These are phyloP conservation scores for Eupelmus urozonus DNA, from an alignment of 2,888 invertebrate genomes.

Conservation along the genomic window DNA sequence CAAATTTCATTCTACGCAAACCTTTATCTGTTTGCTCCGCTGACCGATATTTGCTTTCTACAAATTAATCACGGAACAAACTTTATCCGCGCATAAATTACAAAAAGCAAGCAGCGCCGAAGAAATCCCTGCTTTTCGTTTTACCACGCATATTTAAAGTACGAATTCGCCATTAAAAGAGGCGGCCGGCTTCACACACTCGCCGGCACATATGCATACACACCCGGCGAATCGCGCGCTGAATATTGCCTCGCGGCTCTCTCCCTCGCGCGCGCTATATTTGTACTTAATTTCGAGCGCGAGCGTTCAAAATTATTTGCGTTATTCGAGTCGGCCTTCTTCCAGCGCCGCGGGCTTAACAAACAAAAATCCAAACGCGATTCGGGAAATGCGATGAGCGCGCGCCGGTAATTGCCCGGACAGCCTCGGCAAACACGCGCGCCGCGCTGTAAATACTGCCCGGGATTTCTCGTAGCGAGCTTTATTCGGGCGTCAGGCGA, in stretches of 20 bases:
- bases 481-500: neutral
- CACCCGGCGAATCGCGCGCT: constrained; percentile 6
- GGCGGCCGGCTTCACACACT: neutral
- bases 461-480: neutral
- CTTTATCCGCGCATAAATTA: too few relatives aligned
- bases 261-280: constrained; percentile 23
- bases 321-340: constrained; percentile 9
- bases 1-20: too few relatives aligned
- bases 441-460: constrained; percentile 14
- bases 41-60: too few relatives aligned
- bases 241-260: constrained; percentile 20
- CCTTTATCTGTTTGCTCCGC: too few relatives aligned
- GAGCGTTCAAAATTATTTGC: constrained; percentile 46
- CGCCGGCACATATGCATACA: neutral
- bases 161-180: neutral
- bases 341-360: constrained; percentile 3
- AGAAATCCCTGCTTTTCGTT: neutral
- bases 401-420: constrained; percentile 48
- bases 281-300: constrained; percentile 38
- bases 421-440: constrained; percentile 40
- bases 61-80: too few relatives aligned
- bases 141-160: neutral
- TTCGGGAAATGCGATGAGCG: constrained; percentile 17
- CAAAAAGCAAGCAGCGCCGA: too few relatives aligned
- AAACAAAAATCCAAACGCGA: constrained; percentile 45